These are phyloP conservation scores for Oxycera nigricornis DNA, from an alignment of 2,888 invertebrate species.

Conservation along the genomic window DNA sequence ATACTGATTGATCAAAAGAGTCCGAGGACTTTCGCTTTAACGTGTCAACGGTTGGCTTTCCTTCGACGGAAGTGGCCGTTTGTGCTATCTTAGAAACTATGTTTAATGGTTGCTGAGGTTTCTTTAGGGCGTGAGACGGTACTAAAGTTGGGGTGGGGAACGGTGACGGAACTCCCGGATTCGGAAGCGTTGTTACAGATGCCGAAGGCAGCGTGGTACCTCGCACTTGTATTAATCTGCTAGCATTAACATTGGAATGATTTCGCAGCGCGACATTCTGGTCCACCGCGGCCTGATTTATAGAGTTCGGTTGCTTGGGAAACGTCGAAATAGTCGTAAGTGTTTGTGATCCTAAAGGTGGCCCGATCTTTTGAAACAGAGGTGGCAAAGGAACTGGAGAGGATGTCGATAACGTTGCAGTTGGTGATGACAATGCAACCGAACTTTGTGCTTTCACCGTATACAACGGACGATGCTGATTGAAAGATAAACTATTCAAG, in stretches of 20 bases:
- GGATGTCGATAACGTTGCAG: slow-evolving; percentile 35
- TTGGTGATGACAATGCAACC: slow-evolving; percentile 19
- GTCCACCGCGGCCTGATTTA: not conserved
- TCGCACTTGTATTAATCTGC: slow-evolving; percentile 10
- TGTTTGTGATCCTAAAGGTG: slow-evolving; percentile 53
- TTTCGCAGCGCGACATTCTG: slow-evolving; percentile 46
- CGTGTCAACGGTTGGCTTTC: not conserved
- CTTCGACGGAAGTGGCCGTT: not conserved
- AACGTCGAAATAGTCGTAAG: slow-evolving; percentile 52
- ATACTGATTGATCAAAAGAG: slow-evolving; percentile 28
- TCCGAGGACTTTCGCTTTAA: slow-evolving; percentile 14
- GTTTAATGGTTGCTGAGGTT: not conserved
- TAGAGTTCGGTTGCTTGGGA: not conserved
- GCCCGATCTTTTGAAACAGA: slow-evolving; percentile 51
- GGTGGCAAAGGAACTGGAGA: slow-evolving; percentile 44
- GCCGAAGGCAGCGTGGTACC: not conserved
- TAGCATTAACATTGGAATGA: slow-evolving; percentile 57
- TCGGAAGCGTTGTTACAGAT: not conserved
- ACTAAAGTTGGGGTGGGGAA: slow-evolving; percentile 1
- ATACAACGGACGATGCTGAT: slow-evolving; percentile 46
- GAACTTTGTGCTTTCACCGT: slow-evolving; percentile 39
- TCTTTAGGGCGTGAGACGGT: not conserved
- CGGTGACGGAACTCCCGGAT: not conserved
- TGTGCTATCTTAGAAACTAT: slow-evolving; percentile 1
- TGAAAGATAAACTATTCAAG: slow-evolving; percentile 49